phyloP scores from a whole-genome alignment of 2,888 invertebrate genomes.

The Melanostoma scalare region DNA sequence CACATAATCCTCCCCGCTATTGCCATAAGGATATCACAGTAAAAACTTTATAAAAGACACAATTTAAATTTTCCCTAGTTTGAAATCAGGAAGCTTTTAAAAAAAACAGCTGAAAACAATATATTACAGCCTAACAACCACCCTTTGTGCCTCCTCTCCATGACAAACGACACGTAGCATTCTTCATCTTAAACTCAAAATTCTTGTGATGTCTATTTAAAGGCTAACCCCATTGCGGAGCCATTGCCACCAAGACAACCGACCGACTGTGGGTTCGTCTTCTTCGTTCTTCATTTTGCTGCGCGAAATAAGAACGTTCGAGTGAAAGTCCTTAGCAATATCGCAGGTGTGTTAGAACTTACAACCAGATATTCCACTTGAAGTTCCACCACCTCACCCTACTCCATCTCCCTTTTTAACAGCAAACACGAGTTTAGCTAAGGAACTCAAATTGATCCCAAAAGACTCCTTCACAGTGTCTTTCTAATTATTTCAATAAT shows the following conservation, averaged over 20 bases:
- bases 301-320: background rate
- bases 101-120: too few relatives aligned
- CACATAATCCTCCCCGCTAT: too few relatives aligned
- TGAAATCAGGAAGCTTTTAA: too few relatives aligned
- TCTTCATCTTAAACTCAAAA: background rate
- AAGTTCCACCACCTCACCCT: slow-evolving; percentile 19
- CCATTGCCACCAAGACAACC: slow-evolving; percentile 59
- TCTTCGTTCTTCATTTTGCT: slow-evolving; percentile 10
- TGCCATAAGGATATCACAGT: too few relatives aligned
- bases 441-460: slow-evolving; percentile 41
- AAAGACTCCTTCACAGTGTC: slow-evolving; percentile 46
- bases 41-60: too few relatives aligned
- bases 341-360: slow-evolving; percentile 40
- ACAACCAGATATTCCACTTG: slow-evolving; percentile 59
- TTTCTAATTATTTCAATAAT: slow-evolving; percentile 75
- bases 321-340: slow-evolving; percentile 30
- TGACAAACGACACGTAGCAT: background rate
- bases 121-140: too few relatives aligned
- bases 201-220: slow-evolving; percentile 53
- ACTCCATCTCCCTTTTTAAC: background rate
- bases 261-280: slow-evolving; percentile 14
- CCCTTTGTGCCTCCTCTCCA: background rate
- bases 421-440: slow-evolving; percentile 14
- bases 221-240: slow-evolving; percentile 54
- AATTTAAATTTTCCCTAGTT: too few relatives aligned